Percentiles rank a stretch among this genome's conserved stretches.
phyloP scores from a whole-genome alignment of 1,140 invertebrate species.

The Brachionus sp. region DNA sequence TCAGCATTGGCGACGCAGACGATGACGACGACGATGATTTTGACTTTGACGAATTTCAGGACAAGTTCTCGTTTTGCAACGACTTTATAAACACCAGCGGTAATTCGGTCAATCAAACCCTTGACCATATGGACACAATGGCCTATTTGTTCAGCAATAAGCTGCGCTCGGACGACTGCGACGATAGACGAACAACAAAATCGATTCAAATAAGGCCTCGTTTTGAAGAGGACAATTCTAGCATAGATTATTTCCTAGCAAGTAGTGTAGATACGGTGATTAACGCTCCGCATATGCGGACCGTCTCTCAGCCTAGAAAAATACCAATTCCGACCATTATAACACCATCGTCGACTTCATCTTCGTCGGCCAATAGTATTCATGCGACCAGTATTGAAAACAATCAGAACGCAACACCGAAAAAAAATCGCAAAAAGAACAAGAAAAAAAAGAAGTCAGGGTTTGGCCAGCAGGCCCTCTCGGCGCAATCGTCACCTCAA shows the following conservation, averaged over 20 bases:
- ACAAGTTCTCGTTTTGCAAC: constrained; percentile 31
- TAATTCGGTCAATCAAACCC: neutral
- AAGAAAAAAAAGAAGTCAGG: neutral
- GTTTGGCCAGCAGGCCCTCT: neutral
- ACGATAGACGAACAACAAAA: neutral
- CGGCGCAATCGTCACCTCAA: neutral
- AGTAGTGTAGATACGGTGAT: constrained; percentile 46
- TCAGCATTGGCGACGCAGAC: neutral
- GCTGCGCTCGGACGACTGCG: neutral
- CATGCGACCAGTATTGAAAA: constrained; percentile 5
- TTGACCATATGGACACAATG: constrained; percentile 13
- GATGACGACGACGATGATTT: constrained; percentile 17
- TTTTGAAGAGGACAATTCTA: constrained; percentile 29
- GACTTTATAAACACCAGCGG: neutral
- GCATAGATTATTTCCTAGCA: constrained; percentile 37
- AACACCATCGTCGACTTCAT: constrained; percentile 17
- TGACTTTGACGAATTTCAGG: neutral
- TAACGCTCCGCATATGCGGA: neutral
- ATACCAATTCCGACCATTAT: neutral
- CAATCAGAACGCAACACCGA: neutral
- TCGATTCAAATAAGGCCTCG: neutral
- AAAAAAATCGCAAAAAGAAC: neutral
- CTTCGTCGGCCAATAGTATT: constrained; percentile 16
- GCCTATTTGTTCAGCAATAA: constrained; percentile 10
- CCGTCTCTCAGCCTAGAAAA: neutral